These are phyloP conservation scores for Monopterus albus DNA, from an alignment of 2,113 vertebrate species.

Conservation along the genomic window DNA sequence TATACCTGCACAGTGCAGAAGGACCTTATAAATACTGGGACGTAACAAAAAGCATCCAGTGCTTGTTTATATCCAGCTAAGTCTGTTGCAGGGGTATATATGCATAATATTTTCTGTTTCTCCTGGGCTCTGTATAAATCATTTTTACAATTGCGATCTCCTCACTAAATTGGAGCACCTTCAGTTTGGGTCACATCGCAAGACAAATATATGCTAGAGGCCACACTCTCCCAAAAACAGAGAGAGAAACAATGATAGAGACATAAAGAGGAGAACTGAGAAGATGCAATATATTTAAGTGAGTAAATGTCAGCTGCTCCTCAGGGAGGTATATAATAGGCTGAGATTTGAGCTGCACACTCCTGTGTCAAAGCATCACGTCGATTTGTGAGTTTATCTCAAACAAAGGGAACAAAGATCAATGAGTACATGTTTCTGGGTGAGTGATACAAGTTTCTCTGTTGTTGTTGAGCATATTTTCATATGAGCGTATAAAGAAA, in stretches of 20 bases:
- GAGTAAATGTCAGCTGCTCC: constrained; percentile 64
- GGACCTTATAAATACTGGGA: too few relatives aligned
- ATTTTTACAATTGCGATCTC: constrained; percentile 45
- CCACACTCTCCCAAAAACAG: constrained; percentile 10
- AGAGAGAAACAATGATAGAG: neutral
- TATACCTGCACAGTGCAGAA: constrained; percentile 49
- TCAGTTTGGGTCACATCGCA: constrained; percentile 3
- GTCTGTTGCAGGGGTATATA: constrained; percentile 1
- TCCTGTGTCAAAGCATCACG: constrained; percentile 32
- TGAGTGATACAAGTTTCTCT: neutral
- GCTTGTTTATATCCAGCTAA: too few relatives aligned
- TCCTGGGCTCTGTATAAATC: too few relatives aligned
- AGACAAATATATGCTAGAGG: constrained; percentile 8
- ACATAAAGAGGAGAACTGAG: neutral
- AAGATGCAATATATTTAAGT: constrained; percentile 38
- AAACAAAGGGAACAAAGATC: constrained; percentile 34
- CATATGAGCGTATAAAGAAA: neutral
- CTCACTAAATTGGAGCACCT: neutral
- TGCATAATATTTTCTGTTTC: constrained; percentile 9
- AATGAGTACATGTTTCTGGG: constrained; percentile 15
- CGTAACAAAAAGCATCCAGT: too few relatives aligned
- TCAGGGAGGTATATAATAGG: constrained; percentile 36
- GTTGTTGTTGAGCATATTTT: neutral
- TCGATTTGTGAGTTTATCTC: constrained; percentile 50
- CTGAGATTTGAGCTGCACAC: constrained; percentile 40